Conservation (phyloP, 2,113 vertebrate genomes). For the Podarcis raffonei region DNA sequence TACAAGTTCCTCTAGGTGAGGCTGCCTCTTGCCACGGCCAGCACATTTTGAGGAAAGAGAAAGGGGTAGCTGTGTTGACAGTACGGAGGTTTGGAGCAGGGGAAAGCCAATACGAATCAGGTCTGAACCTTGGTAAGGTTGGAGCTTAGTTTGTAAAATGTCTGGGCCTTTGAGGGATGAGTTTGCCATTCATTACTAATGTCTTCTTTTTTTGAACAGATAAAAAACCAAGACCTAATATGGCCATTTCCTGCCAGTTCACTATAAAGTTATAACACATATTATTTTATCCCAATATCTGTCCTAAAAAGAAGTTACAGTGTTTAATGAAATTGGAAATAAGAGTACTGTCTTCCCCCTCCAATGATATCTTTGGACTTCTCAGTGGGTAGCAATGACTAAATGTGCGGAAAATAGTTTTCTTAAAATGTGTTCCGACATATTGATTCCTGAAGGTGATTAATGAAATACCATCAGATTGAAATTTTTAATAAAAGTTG, state of each 20-base stretch:
- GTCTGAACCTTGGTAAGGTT: background rate
- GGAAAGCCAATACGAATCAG: background rate
- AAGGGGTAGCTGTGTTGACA: background rate
- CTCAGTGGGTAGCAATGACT: background rate
- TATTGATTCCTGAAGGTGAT: background rate
- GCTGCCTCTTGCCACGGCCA: background rate
- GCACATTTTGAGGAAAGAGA: background rate
- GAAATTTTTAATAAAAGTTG: constrained; percentile 7
- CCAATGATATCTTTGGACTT: background rate
- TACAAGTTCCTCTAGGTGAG: background rate
- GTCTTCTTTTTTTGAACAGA: no score
- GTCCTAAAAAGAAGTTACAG: background rate
- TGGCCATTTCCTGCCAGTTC: background rate
- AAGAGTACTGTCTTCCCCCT: background rate
- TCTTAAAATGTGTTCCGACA: background rate
- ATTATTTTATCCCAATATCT: background rate
- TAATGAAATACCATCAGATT: constrained; percentile 13
- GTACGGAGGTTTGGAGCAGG: background rate
- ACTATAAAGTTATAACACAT: background rate
- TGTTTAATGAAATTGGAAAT: background rate
- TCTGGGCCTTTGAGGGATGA: no score
- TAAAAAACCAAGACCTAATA: background rate
- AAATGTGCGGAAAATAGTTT: constrained; percentile 4
- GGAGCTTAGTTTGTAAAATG: background rate
- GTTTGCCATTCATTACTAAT: background rate